Percentiles rank a stretch among this genome's conserved stretches.
Evolutionary conservation across 1,140 invertebrate genomes (phyloP).

Genomic region (silkworm (Bombyx mori)): ASM3026992v2 NC_085119.1:16190001-16190500

Average conservation of each 20-base stretch:
- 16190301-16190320: slow-evolving; percentile 36
- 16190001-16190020: slow-evolving; percentile 41
- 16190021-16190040: slow-evolving; percentile 44
- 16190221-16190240: slow-evolving; percentile 51
- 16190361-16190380: slow-evolving; percentile 34
- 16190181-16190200: background rate
- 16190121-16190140: slow-evolving; percentile 46
- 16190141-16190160: slow-evolving; percentile 30
- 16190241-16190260: slow-evolving; percentile 58
- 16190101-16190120: slow-evolving; percentile 46
- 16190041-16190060: slow-evolving; percentile 55
- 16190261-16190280: slow-evolving; percentile 57
- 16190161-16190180: background rate
- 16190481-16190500: slow-evolving; percentile 9
- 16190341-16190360: slow-evolving; percentile 29
- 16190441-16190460: slow-evolving; percentile 28
- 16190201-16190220: slow-evolving; percentile 54
- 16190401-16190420: slow-evolving; percentile 24
- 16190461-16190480: slow-evolving; percentile 8
- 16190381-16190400: slow-evolving; percentile 37
- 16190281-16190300: slow-evolving; percentile 51
- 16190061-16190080: slow-evolving; percentile 64
- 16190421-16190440: slow-evolving; percentile 19
- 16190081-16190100: slow-evolving; percentile 52
- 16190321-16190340: slow-evolving; percentile 38